These are phyloP conservation scores for Prionailurus viverrinus DNA, from an alignment of 2,113 vertebrate genomes.

Conservation along the genomic window DNA sequence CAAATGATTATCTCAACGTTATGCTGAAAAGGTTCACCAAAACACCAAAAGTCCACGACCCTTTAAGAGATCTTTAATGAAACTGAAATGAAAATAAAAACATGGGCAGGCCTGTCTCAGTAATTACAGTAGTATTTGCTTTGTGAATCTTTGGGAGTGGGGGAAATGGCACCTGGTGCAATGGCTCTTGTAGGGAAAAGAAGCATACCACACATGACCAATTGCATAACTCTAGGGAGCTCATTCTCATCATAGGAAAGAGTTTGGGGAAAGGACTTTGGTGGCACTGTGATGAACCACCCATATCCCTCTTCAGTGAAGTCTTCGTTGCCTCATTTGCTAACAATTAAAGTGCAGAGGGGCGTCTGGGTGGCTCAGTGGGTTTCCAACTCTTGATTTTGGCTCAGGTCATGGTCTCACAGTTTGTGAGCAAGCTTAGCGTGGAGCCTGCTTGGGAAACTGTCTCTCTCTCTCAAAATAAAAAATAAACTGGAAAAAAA, in stretches of 20 bases:
- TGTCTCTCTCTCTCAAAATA: too few relatives aligned
- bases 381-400: too few relatives aligned
- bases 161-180: accelerated
- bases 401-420: too few relatives aligned
- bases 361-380: too few relatives aligned
- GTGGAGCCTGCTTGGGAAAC: too few relatives aligned
- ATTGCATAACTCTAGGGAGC: not conserved
- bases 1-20: not conserved
- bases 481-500: too few relatives aligned
- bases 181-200: not conserved
- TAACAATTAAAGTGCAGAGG: not conserved
- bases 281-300: not conserved
- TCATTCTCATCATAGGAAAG: not conserved
- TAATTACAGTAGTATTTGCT: not conserved
- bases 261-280: not conserved
- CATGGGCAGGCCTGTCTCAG: not conserved
- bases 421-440: too few relatives aligned
- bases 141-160: not conserved
- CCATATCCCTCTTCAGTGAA: not conserved
- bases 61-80: not conserved
- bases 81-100: conserved; percentile 31
- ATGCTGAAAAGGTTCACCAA: not conserved
- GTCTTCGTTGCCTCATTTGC: not conserved
- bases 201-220: accelerated
- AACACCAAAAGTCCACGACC: not conserved